A percentile compares a stretch with the other conserved stretches of the same genome.
Evolutionary conservation across 1,140 invertebrate genomes (phyloP).

Genomic region (Bombyx mandarina): DNA sequence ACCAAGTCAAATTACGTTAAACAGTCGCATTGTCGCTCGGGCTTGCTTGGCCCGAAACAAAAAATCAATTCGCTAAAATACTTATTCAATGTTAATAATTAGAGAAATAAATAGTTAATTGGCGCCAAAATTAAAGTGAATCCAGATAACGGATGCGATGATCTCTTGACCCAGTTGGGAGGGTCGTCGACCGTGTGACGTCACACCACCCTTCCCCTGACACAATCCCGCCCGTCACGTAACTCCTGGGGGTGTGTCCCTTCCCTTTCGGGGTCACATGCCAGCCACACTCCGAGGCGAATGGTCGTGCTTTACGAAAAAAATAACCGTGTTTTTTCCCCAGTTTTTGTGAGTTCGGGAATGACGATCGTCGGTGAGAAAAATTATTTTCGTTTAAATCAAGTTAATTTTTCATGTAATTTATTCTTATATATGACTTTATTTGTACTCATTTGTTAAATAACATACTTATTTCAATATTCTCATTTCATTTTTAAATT

Average conservation of each 20-base stretch:
- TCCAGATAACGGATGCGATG: slow-evolving; percentile 34
- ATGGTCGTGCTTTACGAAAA: slow-evolving; percentile 21
- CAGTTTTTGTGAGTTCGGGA: slow-evolving; percentile 14
- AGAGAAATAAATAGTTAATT: neutral
- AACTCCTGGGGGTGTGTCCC: slow-evolving; percentile 37
- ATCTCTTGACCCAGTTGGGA: slow-evolving; percentile 49
- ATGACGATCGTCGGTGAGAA: slow-evolving; percentile 71
- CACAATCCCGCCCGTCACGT: slow-evolving; percentile 23
- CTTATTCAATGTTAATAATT: neutral
- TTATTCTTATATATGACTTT: neutral
- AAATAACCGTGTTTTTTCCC: slow-evolving; percentile 1
- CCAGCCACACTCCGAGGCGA: slow-evolving; percentile 22
- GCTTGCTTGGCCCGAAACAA: no score
- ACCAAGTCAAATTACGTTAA: no score
- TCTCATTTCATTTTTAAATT: no score
- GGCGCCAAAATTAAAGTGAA: slow-evolving; percentile 9
- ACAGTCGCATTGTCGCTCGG: no score
- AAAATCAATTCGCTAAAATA: no score
- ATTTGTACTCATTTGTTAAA: neutral
- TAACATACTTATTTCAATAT: no score
- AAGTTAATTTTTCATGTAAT: neutral
- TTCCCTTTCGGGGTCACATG: slow-evolving; percentile 48
- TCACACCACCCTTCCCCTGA: slow-evolving; percentile 35
- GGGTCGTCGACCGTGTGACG: slow-evolving; percentile 60
- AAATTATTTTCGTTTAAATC: neutral